Evolutionary conservation across 2,888 invertebrate genomes (phyloP).

Genomic region (Hyposoter didymator): DNA sequence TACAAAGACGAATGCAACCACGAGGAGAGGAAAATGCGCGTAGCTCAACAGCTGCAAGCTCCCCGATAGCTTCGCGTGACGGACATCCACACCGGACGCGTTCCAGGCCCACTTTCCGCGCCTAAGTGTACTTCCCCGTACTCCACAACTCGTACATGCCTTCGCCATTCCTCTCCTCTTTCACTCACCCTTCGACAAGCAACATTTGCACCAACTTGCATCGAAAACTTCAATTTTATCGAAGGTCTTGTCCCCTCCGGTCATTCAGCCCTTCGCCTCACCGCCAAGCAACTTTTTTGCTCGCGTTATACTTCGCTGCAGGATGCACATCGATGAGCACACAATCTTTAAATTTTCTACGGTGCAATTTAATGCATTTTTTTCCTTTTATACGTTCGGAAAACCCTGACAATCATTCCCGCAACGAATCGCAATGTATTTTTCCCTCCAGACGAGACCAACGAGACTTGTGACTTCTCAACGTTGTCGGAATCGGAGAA

Average conservation of each 20-base stretch:
- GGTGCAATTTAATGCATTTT: background rate
- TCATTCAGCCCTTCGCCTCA: background rate
- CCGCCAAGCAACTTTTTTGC: background rate
- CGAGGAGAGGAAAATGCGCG: background rate
- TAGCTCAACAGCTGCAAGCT: conserved; percentile 44
- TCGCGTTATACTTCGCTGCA: background rate
- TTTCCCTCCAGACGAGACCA: background rate
- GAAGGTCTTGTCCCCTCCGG: conserved; percentile 8
- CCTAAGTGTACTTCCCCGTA: conserved; percentile 17
- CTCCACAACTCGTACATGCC: conserved; percentile 12
- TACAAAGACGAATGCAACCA: background rate
- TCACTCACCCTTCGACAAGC: background rate
- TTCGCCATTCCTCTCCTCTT: conserved; percentile 6
- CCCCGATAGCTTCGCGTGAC: conserved; percentile 53
- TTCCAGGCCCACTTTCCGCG: conserved; percentile 12
- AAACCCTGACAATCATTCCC: background rate
- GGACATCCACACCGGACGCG: conserved; percentile 59
- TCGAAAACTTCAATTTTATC: conserved; percentile 51
- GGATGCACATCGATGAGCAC: conserved; percentile 8
- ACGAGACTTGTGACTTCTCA: background rate
- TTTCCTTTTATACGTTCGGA: background rate
- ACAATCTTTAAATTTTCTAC: background rate
- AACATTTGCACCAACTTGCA: conserved; percentile 2
- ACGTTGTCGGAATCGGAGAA: background rate
- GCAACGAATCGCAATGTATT: background rate